phyloP scores from a whole-genome alignment of 2,888 invertebrate genomes.

The Sturmia bella region DNA sequence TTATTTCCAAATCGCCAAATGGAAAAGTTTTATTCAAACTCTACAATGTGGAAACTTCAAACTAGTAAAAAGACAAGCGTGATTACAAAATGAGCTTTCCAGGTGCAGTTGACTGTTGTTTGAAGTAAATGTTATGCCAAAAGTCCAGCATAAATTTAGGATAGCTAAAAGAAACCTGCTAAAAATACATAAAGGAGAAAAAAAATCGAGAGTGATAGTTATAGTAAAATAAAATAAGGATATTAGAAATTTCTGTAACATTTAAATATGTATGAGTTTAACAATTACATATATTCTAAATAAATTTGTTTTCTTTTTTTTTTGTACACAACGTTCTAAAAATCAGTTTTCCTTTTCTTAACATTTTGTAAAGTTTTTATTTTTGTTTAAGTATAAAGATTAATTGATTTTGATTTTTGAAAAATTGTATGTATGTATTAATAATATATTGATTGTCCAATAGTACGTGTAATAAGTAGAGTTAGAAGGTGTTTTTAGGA shows the following conservation, averaged over 20 bases:
- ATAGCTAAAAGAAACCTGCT: not conserved
- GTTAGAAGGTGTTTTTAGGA: conserved; percentile 31
- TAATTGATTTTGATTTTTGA: conserved; percentile 15
- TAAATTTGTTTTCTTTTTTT: not conserved
- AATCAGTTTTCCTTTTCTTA: conserved; percentile 30
- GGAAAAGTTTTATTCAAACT: no score
- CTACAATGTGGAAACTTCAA: no score
- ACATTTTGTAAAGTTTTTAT: conserved; percentile 20
- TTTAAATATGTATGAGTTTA: conserved; percentile 40
- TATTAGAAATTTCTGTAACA: conserved; percentile 41
- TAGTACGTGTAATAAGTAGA: conserved; percentile 39
- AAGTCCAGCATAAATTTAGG: no score
- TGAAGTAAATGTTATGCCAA: no score
- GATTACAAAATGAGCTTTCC: no score
- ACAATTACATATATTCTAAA: conserved; percentile 35
- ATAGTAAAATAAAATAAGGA: not conserved
- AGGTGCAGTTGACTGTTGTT: no score
- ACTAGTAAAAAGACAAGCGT: no score
- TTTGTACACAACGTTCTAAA: conserved; percentile 33
- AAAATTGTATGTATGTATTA: not conserved
- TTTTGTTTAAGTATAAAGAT: conserved; percentile 44
- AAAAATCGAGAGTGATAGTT: no score
- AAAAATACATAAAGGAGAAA: not conserved
- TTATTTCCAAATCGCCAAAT: no score
- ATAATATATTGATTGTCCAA: conserved; percentile 53